phyloP scores from a whole-genome alignment of 1,140 invertebrate genomes.

The Drosophila mayri region DNA sequence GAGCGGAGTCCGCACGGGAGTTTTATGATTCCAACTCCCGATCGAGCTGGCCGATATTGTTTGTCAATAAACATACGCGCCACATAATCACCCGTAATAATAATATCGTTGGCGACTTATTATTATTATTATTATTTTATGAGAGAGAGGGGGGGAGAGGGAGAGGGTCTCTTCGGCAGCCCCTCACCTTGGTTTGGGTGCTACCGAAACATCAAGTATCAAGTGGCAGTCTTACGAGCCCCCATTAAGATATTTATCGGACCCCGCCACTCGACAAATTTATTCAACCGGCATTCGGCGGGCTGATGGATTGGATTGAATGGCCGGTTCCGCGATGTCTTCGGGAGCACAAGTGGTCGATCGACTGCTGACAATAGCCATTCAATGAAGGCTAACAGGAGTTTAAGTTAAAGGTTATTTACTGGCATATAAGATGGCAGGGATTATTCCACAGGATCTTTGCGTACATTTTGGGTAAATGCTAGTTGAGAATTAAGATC shows the following conservation, averaged over 20 bases:
- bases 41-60: conserved; percentile 52
- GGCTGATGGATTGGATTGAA: conserved; percentile 36
- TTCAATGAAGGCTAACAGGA: neutral
- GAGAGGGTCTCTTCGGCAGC: conserved; percentile 2
- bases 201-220: conserved; percentile 26
- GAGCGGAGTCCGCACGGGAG: conserved; percentile 45
- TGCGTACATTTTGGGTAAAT: neutral
- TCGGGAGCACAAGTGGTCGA: conserved; percentile 7
- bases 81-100: conserved; percentile 70
- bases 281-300: conserved; percentile 23
- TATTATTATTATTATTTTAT: conserved; percentile 51
- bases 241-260: conserved; percentile 54
- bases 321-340: conserved; percentile 25
- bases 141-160: too few species aligned
- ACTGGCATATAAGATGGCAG: too few species aligned
- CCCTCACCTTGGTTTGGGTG: conserved; percentile 18
- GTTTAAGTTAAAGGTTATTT: neutral
- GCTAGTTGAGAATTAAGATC: neutral
- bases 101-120: conserved; percentile 49
- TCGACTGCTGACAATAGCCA: neutral
- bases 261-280: conserved; percentile 25
- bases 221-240: conserved; percentile 28
- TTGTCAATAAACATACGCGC: conserved; percentile 81
- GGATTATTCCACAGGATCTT: neutral
- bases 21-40: conserved; percentile 61